Evolutionary conservation across 2,113 vertebrate genomes (phyloP).

Genomic region (Talpa occidentalis): DNA sequence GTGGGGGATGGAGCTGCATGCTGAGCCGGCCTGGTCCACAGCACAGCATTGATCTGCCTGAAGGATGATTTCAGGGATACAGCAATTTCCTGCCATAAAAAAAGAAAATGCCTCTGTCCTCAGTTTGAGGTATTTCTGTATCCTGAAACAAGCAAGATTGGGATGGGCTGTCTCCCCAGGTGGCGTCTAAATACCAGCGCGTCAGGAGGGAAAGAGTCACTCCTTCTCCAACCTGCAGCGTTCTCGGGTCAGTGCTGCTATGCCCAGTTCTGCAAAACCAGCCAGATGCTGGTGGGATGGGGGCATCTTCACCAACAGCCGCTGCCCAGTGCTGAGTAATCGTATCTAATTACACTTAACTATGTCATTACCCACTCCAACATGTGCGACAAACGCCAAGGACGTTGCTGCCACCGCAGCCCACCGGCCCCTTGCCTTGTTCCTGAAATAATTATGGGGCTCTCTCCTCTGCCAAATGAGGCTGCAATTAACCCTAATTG

Average conservation of each 20-base stretch:
- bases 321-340: conserved; percentile 83
- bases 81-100: background rate
- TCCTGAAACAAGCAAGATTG: background rate
- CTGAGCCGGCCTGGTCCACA: background rate
- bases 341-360: conserved; percentile 92
- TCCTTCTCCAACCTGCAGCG: background rate
- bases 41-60: background rate
- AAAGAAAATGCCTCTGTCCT: background rate
- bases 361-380: conserved; percentile 89
- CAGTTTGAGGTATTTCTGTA: background rate
- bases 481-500: conserved; percentile 98
- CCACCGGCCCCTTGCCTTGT: conserved; percentile 86
- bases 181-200: background rate
- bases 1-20: background rate
- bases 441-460: conserved; percentile 92
- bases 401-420: conserved; percentile 84
- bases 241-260: background rate
- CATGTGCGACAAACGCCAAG: conserved; percentile 85
- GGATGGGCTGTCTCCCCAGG: background rate
- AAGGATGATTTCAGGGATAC: background rate
- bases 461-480: conserved; percentile 93
- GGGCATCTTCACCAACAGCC: conserved; percentile 59
- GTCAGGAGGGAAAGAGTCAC: background rate
- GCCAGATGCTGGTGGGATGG: background rate
- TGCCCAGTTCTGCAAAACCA: background rate